Evolutionary conservation across 2,888 invertebrate species (phyloP).

Genomic region (Lumbricus terrestris): DNA sequence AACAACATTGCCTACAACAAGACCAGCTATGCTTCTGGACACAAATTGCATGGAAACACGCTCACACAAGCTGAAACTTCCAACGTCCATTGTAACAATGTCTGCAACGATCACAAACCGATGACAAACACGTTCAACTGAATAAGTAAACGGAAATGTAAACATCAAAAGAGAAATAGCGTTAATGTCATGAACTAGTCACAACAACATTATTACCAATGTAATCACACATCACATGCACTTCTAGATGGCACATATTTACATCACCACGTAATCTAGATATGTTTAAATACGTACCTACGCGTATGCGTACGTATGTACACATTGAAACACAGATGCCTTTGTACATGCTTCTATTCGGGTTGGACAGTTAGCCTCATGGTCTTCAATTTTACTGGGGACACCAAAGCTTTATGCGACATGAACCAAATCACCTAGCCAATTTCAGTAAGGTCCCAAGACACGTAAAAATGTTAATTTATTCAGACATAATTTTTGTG

Average conservation of each 20-base stretch:
- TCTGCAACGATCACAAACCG: not conserved
- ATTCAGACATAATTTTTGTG: not conserved
- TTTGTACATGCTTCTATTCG: not conserved
- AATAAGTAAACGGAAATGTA: not conserved
- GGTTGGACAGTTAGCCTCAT: not conserved
- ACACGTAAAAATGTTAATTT: not conserved
- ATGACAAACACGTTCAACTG: not conserved
- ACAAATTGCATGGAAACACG: not conserved
- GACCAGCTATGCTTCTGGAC: not conserved
- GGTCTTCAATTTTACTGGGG: not conserved
- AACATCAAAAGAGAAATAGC: not conserved
- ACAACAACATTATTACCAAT: not conserved
- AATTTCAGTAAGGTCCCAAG: not conserved
- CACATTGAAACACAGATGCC: not conserved
- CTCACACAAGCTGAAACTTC: not conserved
- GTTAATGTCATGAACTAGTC: constrained; percentile 3
- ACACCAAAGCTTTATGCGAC: not conserved
- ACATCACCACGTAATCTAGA: not conserved
- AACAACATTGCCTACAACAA: not conserved
- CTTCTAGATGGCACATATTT: not conserved
- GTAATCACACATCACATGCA: not conserved
- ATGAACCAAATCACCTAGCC: not conserved
- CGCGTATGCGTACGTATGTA: not conserved
- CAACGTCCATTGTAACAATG: not conserved
- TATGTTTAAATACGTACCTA: not conserved